Conservation (phyloP, 1,140 invertebrate species). For the Vanessa atalanta region DNA sequence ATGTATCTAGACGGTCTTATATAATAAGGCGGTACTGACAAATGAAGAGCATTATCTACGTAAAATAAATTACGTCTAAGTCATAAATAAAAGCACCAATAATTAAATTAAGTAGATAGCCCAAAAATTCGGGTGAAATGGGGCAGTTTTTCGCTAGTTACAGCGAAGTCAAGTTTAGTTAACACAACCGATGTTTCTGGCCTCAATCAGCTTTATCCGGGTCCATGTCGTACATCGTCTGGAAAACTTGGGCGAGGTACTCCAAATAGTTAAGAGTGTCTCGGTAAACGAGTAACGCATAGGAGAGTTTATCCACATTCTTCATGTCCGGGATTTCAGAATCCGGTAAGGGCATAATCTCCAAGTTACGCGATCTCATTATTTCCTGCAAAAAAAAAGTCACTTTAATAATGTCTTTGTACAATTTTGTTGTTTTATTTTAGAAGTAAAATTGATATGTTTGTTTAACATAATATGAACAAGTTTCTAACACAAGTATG, state of each 20-base stretch:
- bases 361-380: slow-evolving; percentile 57
- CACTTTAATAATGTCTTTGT: not conserved
- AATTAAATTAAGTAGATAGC: slow-evolving; percentile 50
- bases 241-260: slow-evolving; percentile 66
- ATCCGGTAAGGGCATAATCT: slow-evolving; percentile 54
- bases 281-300: slow-evolving; percentile 61
- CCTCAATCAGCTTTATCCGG: slow-evolving; percentile 41
- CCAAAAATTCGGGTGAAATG: slow-evolving; percentile 40
- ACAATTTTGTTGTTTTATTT: not conserved
- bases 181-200: slow-evolving; percentile 40
- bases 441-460: too few relatives aligned
- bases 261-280: slow-evolving; percentile 71
- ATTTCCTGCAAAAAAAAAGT: slow-evolving; percentile 60
- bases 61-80: slow-evolving; percentile 33
- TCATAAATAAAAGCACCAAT: slow-evolving; percentile 53
- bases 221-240: slow-evolving; percentile 55
- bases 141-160: slow-evolving; percentile 27
- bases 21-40: not conserved
- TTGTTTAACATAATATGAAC: too few relatives aligned
- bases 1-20: slow-evolving; percentile 31
- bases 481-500: too few relatives aligned
- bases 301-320: slow-evolving; percentile 46
- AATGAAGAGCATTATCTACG: slow-evolving; percentile 24
- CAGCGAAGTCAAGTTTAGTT: slow-evolving; percentile 32
- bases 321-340: slow-evolving; percentile 59